These are phyloP conservation scores for Mythimna albipuncta DNA, from an alignment of 2,888 invertebrate genomes.

Conservation along the genomic window DNA sequence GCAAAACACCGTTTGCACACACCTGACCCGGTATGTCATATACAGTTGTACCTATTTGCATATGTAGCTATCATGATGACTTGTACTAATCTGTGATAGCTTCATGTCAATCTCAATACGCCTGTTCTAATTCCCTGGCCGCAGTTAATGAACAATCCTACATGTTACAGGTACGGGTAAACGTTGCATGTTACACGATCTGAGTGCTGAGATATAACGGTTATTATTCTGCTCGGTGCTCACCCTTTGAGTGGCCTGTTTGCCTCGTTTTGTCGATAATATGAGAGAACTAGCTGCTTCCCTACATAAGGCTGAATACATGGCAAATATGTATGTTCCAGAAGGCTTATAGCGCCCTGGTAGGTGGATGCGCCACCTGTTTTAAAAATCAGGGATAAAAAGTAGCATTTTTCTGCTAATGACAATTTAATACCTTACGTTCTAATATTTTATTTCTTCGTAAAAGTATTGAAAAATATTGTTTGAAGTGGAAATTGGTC, in stretches of 20 bases:
- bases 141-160: slow-evolving; percentile 39
- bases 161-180: slow-evolving; percentile 33
- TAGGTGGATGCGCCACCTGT: not conserved
- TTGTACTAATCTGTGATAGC: slow-evolving; percentile 32
- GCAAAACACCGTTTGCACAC: no score
- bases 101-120: slow-evolving; percentile 46
- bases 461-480: no score
- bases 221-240: slow-evolving; percentile 48
- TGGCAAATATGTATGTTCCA: not conserved
- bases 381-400: not conserved
- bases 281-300: slow-evolving; percentile 9
- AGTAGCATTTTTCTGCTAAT: no score
- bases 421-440: no score
- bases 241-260: slow-evolving; percentile 18
- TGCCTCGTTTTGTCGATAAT: slow-evolving; percentile 19
- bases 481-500: no score
- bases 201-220: slow-evolving; percentile 23
- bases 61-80: not conserved
- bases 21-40: no score
- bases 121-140: slow-evolving; percentile 48
- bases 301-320: not conserved
- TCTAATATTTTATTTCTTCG: no score
- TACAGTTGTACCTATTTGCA: not conserved
- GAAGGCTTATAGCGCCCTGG: not conserved
- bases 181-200: slow-evolving; percentile 24